Evolutionary conservation across 2,888 invertebrate genomes (phyloP).

Genomic region (Hypolimnas misippus): DNA sequence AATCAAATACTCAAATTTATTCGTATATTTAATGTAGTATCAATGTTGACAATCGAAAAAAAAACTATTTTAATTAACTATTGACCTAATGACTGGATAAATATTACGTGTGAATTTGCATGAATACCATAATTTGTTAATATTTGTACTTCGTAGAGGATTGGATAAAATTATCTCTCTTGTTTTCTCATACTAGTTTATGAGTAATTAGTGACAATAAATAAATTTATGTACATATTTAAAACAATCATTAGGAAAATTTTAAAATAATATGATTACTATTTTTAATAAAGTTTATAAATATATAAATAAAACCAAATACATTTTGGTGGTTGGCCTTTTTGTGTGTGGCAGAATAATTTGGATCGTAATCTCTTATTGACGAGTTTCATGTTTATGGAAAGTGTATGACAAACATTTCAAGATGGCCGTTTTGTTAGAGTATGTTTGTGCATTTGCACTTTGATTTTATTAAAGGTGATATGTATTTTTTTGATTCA

Average conservation of each 20-base stretch:
- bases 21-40: no score
- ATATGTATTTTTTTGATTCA: no score
- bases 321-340: no score
- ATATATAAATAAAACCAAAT: neutral
- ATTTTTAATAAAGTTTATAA: no score
- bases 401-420: neutral
- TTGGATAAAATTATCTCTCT: neutral
- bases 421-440: neutral
- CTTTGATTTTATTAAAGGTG: no score
- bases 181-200: constrained; percentile 4
- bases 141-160: neutral
- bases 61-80: neutral
- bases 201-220: neutral
- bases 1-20: no score
- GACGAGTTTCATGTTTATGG: neutral
- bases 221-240: no score
- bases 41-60: neutral
- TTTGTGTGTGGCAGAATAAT: neutral
- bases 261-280: no score
- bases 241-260: no score
- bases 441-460: no score
- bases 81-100: neutral
- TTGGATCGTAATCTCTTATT: neutral
- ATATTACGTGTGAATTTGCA: constrained; percentile 1
- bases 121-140: neutral